Evolutionary conservation across 1,140 invertebrate species (phyloP).

Genomic region (Oreohelix idahoensis): DNA sequence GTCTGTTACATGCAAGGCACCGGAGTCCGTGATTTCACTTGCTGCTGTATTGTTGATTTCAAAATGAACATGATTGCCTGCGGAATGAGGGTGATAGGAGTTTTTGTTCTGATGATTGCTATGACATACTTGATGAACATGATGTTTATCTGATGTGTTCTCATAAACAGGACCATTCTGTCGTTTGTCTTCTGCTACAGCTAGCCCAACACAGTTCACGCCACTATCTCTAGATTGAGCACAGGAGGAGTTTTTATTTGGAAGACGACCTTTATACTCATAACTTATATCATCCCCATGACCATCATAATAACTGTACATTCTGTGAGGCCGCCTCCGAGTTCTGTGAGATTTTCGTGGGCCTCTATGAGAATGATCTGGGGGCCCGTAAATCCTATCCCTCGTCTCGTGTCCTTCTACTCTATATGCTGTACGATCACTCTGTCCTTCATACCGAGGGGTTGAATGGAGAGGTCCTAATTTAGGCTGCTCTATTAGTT

Average conservation of each 20-base stretch:
- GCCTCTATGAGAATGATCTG: constrained; percentile 36
- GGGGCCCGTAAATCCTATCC: constrained; percentile 35
- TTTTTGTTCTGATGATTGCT: neutral
- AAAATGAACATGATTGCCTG: constrained; percentile 35
- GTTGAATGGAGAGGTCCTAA: constrained; percentile 48
- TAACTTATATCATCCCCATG: constrained; percentile 60
- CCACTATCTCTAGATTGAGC: constrained; percentile 64
- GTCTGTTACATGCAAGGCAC: neutral
- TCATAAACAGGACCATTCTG: constrained; percentile 13
- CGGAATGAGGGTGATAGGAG: neutral
- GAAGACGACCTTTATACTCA: constrained; percentile 64
- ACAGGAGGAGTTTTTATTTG: constrained; percentile 59
- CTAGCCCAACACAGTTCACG: constrained; percentile 66
- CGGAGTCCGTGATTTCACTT: neutral
- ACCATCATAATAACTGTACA: constrained; percentile 43
- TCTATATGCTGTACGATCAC: constrained; percentile 30
- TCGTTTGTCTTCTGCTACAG: constrained; percentile 22
- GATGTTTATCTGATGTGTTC: constrained; percentile 1
- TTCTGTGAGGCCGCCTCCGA: constrained; percentile 47
- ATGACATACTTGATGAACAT: neutral
- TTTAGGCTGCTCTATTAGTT: constrained; percentile 29
- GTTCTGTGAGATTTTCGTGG: constrained; percentile 49
- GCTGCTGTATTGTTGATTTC: neutral
- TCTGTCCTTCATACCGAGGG: constrained; percentile 42
- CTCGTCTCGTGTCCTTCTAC: constrained; percentile 33